Base-by-base conservation (phyloP, 2,113 vertebrate genomes). In the Mesoclemmys tuberculata region DNA sequence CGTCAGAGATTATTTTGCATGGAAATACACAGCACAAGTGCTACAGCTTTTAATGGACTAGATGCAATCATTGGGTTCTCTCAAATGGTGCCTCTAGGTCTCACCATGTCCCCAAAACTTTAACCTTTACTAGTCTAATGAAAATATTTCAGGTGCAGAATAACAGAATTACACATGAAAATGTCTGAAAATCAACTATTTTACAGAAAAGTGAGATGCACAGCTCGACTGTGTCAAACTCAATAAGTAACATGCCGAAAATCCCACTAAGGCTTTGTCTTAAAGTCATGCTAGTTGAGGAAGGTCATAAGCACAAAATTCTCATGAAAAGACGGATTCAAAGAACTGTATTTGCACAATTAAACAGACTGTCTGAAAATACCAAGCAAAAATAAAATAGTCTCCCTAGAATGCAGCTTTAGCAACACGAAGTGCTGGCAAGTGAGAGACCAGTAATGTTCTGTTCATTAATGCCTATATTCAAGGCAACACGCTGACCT, bases 51-150 rank as follows among this genome's bases (percentile, higher is more conserved):
- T 81, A 87, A 81, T 82, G 88, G 51, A 71, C 82, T 85, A 74
- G 48, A 79, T 79, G 87, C 71, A 83, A 46, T 22, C 41, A 14
- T 6, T 27, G 14, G 74, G 22, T 14, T 80, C 51, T 85, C 87
- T 89, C 78, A 68, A 78, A 81, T 41, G 82, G 61, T 51, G 87
- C 87, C 88, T 89, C 85, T 85, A 82, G 80, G 77, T 85, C 82
- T 88, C 82, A 85, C 71, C 27, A 51, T 78, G 81, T 81, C 80
- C 80, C 82, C 88, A 24, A 85, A 85, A 71, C 64, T 22, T 82
- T 81, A 81, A 82, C 92, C 82, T 93, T 89, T 85, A 44, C 92
- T 85, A 61, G 41, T 82, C 88, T 77, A 85, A 85, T 89, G 78
- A 89, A 85, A 81, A 85, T 85, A 85, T 85, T 85, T 89, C 88